Base-by-base conservation (phyloP, 2,888 invertebrate species). In the Scaeva pyrastri region DNA sequence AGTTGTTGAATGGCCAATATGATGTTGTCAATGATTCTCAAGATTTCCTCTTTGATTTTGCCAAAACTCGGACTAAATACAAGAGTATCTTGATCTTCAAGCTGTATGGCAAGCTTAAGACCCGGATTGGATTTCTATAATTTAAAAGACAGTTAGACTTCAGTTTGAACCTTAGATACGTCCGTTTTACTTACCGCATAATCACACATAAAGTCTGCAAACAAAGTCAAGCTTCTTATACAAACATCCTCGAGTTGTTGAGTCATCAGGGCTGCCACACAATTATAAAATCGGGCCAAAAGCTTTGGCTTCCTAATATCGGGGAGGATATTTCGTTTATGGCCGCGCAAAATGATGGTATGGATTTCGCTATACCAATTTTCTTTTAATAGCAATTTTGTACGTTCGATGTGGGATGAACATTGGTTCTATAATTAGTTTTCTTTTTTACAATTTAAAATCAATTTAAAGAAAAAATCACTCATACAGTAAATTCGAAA, bases 221-320 rank as follows among this genome's bases (percentile, higher is more conserved):
- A 98, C 88, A 96, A 96, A 64, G 94, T 93, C 89, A 98, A 94
- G 5, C 98, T 98, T 89, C 95, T 94, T 52, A 97, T 93, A 88
- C 97, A 97, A 41, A 98, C 92, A 23, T 95, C 95, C 91, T 98
- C 97, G 76, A 98, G 93, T 89, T 98, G 97, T 89, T 95, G 95
- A 0, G 97, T 97, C 98, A 98, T 98, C 50, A 98, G 93, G 36
- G 96, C 95, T 0, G 96, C 96, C 1, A 97, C 95, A 89, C 97
- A 96, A 91, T 97, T 96, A 91, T 96, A 98, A 92, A 98, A 98
- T 56, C 95, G 95, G 88, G 94, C 95, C 91, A 96, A 94, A 90
- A 95, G 94, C 14, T 93, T 94, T 19, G 94, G 94, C 88, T 96
- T 95, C 62, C 94, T 93, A 0, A 95, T 94, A 86, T 95, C 95